Base-by-base conservation (phyloP, 1,140 invertebrate genomes). In the Trichonephila clavipes region DNA sequence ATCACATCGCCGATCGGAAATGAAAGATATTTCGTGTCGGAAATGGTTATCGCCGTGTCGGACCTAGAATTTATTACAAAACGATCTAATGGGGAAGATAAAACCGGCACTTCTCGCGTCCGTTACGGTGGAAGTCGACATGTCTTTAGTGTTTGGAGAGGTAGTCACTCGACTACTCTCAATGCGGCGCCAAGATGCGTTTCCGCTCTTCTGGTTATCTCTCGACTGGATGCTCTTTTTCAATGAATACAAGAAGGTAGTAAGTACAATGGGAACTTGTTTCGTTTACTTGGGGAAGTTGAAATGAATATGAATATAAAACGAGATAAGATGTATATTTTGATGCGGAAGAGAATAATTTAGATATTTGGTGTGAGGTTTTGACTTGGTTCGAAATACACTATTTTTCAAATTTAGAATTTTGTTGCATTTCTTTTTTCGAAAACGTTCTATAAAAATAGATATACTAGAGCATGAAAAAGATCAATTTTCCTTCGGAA, bases 11-110 rank as follows among this genome's bases (percentile, higher is more conserved):
- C 24, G 24, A 28, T 77, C 69, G 69, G 69, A 77, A 77, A 77
- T 77, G 69, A 77, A 77, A 77, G 69, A 77, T 77, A 77, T 77
- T 77, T 77, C 24, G 69, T 18, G 69, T 34, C 69, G 69, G 69
- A 77, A 77, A 77, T 28, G 69, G 69, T 77, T 77, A 77, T 77
- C 69, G 69, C 69, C 69, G 24, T 77, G 69, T 77, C 28, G 28
- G 28, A 28, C 69, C 64, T 28, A 18, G 28, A 77, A 77, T 77
- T 77, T 77, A 77, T 77, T 77, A 77, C 69, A 77, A 28, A 18
- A 34, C 16, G 16, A 77, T 77, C 24, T 34, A 72, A 77, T 77
- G 24, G 34, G 16, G 24, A 28, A 77, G 24, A 34, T 40, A 40
- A 77, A 77, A 34, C 69, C 69, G 28, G 28, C 28, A 77, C 69